These are phyloP conservation scores for Episyrphus balteatus DNA, from an alignment of 1,140 invertebrate genomes.

Conservation along the genomic window DNA sequence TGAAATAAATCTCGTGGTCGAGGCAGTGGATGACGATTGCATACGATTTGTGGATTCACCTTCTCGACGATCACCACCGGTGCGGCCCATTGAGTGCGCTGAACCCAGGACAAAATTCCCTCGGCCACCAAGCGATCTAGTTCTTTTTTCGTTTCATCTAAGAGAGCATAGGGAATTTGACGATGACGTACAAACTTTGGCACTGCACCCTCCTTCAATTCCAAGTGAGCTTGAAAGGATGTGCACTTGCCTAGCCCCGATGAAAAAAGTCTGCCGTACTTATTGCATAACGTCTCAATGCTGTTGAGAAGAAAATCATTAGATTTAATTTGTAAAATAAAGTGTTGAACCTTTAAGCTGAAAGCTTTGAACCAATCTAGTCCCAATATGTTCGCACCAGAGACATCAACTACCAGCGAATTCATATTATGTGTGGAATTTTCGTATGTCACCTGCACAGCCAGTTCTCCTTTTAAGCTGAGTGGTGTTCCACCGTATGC, in stretches of 20 bases:
- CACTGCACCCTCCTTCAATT: not conserved
- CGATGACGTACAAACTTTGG: constrained; percentile 3
- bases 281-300: too few species aligned
- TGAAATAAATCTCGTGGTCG: constrained; percentile 24
- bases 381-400: too few species aligned
- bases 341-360: too few species aligned
- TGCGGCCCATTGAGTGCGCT: constrained; percentile 21
- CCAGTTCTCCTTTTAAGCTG: too few species aligned
- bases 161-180: constrained; percentile 16
- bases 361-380: too few species aligned
- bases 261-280: not conserved
- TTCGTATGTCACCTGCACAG: too few species aligned
- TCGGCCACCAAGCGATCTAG: constrained; percentile 11
- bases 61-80: constrained; percentile 39
- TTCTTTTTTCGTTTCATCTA: constrained; percentile 17
- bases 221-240: constrained; percentile 1
- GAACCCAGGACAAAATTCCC: constrained; percentile 12
- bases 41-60: constrained; percentile 25
- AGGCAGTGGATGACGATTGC: constrained; percentile 29
- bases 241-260: constrained; percentile 2
- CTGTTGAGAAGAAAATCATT: too few species aligned
- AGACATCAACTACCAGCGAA: too few species aligned
- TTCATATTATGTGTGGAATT: too few species aligned
- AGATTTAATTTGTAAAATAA: too few species aligned
- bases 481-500: too few species aligned